phyloP scores from a whole-genome alignment of 2,797 vertebrate genomes.

The Enteromius anoplus region DNA sequence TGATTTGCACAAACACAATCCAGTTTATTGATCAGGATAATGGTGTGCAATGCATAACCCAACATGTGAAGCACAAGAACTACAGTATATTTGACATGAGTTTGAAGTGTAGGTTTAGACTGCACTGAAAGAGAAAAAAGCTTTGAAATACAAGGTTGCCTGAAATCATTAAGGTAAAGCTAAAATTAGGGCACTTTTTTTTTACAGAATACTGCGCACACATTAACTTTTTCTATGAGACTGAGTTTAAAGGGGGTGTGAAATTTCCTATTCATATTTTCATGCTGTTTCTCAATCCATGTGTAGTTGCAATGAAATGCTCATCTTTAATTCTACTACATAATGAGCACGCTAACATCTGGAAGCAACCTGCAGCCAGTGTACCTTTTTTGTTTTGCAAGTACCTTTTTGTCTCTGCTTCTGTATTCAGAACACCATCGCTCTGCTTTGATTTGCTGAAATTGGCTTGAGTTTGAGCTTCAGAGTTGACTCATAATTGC shows the following conservation, averaged over 20 bases:
- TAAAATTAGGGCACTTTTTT: slow-evolving; percentile 12
- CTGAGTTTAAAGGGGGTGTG: neutral
- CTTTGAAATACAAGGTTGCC: slow-evolving; percentile 14
- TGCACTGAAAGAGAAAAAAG: neutral
- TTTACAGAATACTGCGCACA: neutral
- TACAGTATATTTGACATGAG: neutral
- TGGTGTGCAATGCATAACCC: neutral
- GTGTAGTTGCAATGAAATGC: slow-evolving; percentile 21
- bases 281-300: neutral
- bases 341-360: slow-evolving; percentile 7
- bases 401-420: neutral
- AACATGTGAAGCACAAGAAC: slow-evolving; percentile 1
- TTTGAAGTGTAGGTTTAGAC: neutral
- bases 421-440: neutral
- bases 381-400: neutral
- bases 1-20: neutral
- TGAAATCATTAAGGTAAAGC: slow-evolving; percentile 10
- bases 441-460: neutral
- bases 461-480: slow-evolving; percentile 13
- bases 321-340: slow-evolving; percentile 13
- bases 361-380: neutral
- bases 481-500: slow-evolving; percentile 28
- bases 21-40: neutral
- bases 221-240: slow-evolving; percentile 26
- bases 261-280: slow-evolving; percentile 3